Evolutionary conservation across 1,140 invertebrate species (phyloP).

Genomic region (Drosophila bocqueti): DNA sequence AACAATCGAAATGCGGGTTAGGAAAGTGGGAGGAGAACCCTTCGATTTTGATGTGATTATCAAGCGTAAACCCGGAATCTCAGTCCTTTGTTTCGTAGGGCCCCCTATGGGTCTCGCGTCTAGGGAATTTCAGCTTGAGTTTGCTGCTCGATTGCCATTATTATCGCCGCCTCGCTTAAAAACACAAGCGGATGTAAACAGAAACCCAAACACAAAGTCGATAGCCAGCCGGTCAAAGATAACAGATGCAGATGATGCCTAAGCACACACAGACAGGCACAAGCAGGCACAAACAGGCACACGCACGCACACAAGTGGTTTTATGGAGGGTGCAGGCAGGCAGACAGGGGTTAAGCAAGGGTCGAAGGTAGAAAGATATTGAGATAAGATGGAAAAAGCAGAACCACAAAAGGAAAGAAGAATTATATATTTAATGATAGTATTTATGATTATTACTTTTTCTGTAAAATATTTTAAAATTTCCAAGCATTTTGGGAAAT

Average conservation of each 20-base stretch:
- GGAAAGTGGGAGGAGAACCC: conserved; percentile 1
- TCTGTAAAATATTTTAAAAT: not conserved
- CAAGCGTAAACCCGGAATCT: conserved; percentile 9
- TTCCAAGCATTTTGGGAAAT: not conserved
- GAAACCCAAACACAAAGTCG: conserved; percentile 12
- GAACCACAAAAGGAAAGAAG: too few relatives aligned
- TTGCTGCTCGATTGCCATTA: conserved; percentile 28
- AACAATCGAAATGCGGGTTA: conserved; percentile 38
- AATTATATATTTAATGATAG: not conserved
- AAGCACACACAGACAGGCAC: conserved; percentile 9
- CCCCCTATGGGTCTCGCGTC: conserved; percentile 5
- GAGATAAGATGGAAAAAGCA: not conserved
- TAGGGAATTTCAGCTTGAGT: conserved; percentile 8
- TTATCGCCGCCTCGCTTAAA: conserved; percentile 18
- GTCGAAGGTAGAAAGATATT: not conserved
- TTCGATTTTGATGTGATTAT: conserved; percentile 28
- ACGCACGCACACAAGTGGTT: conserved; percentile 11
- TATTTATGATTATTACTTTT: too few relatives aligned
- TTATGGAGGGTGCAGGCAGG: conserved; percentile 20
- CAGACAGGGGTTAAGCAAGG: conserved; percentile 23
- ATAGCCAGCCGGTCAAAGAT: conserved; percentile 38
- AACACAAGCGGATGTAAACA: conserved; percentile 39
- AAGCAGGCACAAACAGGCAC: not conserved
- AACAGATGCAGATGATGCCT: conserved; percentile 30
- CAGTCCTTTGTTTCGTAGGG: conserved; percentile 19